Conservation (phyloP, 2,888 invertebrate genomes). For the Amiota mariae region DNA sequence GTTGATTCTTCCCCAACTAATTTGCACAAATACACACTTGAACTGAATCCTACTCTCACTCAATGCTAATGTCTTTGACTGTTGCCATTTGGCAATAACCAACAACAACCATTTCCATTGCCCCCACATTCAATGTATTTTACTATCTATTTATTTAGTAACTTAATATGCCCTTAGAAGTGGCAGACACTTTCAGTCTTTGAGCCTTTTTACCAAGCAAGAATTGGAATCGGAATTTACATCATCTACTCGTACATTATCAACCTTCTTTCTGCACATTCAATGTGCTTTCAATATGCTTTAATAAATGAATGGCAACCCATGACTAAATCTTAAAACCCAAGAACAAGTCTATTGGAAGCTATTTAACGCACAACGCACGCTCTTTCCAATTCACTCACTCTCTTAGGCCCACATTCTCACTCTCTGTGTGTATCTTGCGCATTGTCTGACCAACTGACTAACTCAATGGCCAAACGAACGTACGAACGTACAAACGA, state of each 20-base stretch:
- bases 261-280: not conserved
- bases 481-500: no score
- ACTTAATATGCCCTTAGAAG: slow-evolving; percentile 36
- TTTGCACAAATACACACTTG: slow-evolving; percentile 47
- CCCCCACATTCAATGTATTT: not conserved
- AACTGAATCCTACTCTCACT: no score
- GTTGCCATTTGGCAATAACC: not conserved
- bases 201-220: not conserved
- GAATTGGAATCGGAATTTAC: slow-evolving; percentile 8
- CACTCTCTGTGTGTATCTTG: not conserved
- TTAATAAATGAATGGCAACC: no score
- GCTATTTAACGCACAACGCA: not conserved
- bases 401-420: not conserved
- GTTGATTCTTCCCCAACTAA: slow-evolving; percentile 43
- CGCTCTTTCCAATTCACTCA: not conserved
- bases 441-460: no score
- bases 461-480: no score
- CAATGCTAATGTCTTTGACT: no score
- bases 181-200: not conserved
- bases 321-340: not conserved
- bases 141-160: slow-evolving; percentile 47
- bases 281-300: no score
- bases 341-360: not conserved
- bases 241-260: not conserved
- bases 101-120: not conserved